These are phyloP conservation scores for Papilio helenus DNA, from an alignment of 1,140 invertebrate genomes.

Conservation along the genomic window DNA sequence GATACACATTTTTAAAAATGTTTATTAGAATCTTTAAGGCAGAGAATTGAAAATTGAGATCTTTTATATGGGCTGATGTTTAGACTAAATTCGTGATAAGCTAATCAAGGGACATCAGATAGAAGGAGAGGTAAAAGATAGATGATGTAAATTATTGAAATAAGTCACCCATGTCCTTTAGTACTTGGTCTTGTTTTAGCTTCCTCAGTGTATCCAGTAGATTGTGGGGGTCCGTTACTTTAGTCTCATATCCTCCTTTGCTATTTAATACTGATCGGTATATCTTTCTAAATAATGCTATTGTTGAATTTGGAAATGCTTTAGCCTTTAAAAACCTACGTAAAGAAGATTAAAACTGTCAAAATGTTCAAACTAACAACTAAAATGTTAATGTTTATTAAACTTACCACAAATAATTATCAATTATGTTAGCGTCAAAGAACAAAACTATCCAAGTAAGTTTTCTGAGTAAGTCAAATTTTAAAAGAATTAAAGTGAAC, in stretches of 20 bases:
- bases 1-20: too few species aligned
- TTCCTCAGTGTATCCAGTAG: conserved; percentile 50
- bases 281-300: conserved; percentile 43
- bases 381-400: neutral
- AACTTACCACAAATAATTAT: conserved; percentile 5
- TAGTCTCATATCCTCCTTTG: conserved; percentile 42
- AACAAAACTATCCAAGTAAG: conserved; percentile 52
- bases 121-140: too few species aligned
- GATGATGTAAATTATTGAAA: neutral
- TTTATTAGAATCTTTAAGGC: too few species aligned
- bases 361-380: neutral
- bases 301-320: conserved; percentile 46
- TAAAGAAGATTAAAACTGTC: neutral
- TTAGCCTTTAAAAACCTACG: conserved; percentile 42
- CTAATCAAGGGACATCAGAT: neutral
- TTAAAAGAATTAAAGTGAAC: conserved; percentile 53
- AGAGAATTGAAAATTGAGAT: too few species aligned
- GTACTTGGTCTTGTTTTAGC: conserved; percentile 42
- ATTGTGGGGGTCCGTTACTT: conserved; percentile 39
- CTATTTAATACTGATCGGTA: conserved; percentile 39
- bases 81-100: neutral
- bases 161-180: conserved; percentile 42
- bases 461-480: conserved; percentile 48
- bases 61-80: neutral
- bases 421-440: conserved; percentile 42